Conservation (phyloP, 2,888 invertebrate genomes). For the Eucera pruinosa region DNA sequence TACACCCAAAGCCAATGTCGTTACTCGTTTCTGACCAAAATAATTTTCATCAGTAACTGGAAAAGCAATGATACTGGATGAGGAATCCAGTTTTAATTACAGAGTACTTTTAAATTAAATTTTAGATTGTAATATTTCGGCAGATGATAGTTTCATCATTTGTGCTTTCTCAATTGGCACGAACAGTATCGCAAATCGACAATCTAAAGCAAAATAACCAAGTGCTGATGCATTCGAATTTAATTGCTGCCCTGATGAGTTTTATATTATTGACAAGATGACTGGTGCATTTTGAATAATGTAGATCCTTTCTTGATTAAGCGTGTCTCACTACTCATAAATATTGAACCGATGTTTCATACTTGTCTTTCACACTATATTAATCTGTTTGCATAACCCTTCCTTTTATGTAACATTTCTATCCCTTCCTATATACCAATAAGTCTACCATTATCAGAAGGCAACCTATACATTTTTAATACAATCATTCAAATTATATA, state of each 20-base stretch:
- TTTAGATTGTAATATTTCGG: background rate
- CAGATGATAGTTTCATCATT: conserved; percentile 22
- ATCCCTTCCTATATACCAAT: background rate
- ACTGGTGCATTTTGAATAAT: conserved; percentile 33
- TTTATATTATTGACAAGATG: conserved; percentile 23
- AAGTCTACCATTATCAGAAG: too few relatives aligned
- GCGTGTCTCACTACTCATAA: background rate
- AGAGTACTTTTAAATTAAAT: background rate
- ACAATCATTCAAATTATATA: too few relatives aligned
- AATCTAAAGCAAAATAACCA: conserved; percentile 11
- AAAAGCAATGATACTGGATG: background rate
- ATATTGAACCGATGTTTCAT: conserved; percentile 1
- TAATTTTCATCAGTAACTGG: too few relatives aligned
- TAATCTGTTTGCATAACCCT: conserved; percentile 11
- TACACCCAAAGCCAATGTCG: too few relatives aligned
- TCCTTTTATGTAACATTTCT: too few relatives aligned
- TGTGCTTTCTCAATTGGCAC: conserved; percentile 18
- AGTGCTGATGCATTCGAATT: conserved; percentile 31
- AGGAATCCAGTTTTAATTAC: background rate
- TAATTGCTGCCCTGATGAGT: conserved; percentile 44
- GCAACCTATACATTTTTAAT: too few relatives aligned
- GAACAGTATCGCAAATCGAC: conserved; percentile 40
- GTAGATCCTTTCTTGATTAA: conserved; percentile 30
- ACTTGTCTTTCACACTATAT: conserved; percentile 2
- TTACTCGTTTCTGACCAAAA: too few relatives aligned